Base-by-base conservation (phyloP, 2,797 vertebrate genomes). In the Chrysocyon brachyurus region DNA sequence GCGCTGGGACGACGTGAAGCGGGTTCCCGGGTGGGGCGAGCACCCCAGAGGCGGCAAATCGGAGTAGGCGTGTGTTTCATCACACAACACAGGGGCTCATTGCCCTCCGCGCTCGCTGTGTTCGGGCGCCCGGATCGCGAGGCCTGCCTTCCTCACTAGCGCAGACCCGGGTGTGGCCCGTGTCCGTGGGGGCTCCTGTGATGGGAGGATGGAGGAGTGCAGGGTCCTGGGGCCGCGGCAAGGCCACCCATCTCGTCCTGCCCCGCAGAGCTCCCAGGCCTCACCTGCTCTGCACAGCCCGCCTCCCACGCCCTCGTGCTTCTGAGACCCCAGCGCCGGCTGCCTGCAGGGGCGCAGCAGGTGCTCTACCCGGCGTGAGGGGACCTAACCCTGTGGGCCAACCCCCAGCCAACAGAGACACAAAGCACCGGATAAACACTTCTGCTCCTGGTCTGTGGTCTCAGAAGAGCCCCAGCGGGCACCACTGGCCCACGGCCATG, bases 81-180 rank as follows among this genome's bases (percentile, higher is more conserved):
- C 31, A 17, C 5, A 40, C 6, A 1, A 2, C 2, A 28, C 12
- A 1, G 82, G 24, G 49, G n/a, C 3, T 0, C 8, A 6, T 8
- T 12, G 7, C 4, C 31, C 15, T 24, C 5, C 2, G 0, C 2
- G 54, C 52, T 49, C 52, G 2, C 52, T 0, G 1, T 3, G 8
- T 31, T 57, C 61, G 0, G 0, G 24, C 36, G 14, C 72, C 6
- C 72, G 33, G 21, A 19, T 3, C 0, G 0, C 59, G 6, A 1
- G 0, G 19, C 36, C 4, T 0, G 46, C 17, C 46, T 64, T 52
- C 16, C 31, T 12, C 2, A 1, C 15, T 2, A 2, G 22, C 6
- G 22, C 8, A 9, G 26, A 17, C 19, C 72, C 72, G 8, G 4
- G 72, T 1, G 6, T 3, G 6, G 6, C 89, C 78, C 1, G 52